phyloP scores from a whole-genome alignment of 2,888 invertebrate genomes.

The Tetanocera ferruginea region DNA sequence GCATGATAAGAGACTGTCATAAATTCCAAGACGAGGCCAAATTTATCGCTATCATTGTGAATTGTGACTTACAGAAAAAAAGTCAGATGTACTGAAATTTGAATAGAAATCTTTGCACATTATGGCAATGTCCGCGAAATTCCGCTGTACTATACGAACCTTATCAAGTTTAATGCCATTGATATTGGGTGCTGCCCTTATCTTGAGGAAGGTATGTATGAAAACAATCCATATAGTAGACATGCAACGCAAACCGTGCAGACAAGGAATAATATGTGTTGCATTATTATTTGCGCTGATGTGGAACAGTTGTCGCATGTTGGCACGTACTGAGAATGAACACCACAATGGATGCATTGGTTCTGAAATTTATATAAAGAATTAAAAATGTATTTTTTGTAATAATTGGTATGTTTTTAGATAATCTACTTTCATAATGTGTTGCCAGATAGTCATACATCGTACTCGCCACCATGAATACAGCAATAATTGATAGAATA shows the following conservation, averaged over 20 bases:
- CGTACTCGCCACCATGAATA: constrained; percentile 46
- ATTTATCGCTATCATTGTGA: too few relatives aligned
- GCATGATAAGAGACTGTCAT: too few relatives aligned
- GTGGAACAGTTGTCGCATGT: constrained; percentile 51
- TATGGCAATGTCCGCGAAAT: too few relatives aligned
- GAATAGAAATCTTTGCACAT: too few relatives aligned
- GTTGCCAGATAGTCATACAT: constrained; percentile 52
- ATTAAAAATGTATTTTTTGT: too few relatives aligned
- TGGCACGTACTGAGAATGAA: constrained; percentile 57
- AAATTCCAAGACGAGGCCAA: too few relatives aligned
- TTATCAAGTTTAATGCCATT: too few relatives aligned
- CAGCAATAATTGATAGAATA: constrained; percentile 41
- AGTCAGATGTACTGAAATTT: too few relatives aligned
- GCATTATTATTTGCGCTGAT: constrained; percentile 45
- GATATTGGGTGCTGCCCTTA: constrained; percentile 44
- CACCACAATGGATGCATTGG: constrained; percentile 42
- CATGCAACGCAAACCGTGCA: constrained; percentile 69
- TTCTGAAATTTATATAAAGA: constrained; percentile 24
- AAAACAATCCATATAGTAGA: constrained; percentile 70
- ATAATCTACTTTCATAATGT: constrained; percentile 46
- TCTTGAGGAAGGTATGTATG: constrained; percentile 59
- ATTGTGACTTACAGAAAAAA: too few relatives aligned
- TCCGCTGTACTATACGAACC: too few relatives aligned
- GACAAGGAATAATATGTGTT: constrained; percentile 62
- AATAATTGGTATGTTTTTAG: too few relatives aligned